Evolutionary conservation across 2,113 vertebrate species (phyloP).

Genomic region (Xenopus tropicalis): UCB_Xtro_10.0 CM004446.2:56812001-56812500

Average conservation of each 20-base stretch:
- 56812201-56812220: background rate
- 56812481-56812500: background rate
- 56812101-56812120: background rate
- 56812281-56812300: background rate
- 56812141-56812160: background rate
- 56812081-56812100: no score
- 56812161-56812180: background rate
- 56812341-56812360: background rate
- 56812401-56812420: background rate
- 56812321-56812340: conserved; percentile 5
- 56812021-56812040: background rate
- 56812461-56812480: background rate
- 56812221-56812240: background rate
- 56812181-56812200: background rate
- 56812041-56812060: background rate
- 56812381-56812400: conserved; percentile 14
- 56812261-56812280: background rate
- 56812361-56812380: conserved; percentile 2
- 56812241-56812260: background rate
- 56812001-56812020: background rate
- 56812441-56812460: conserved; percentile 5
- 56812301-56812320: background rate
- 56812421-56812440: conserved; percentile 1
- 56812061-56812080: background rate
- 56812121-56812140: background rate